These are phyloP conservation scores for Porphyrio hochstetteri DNA, from an alignment of 2,113 vertebrate genomes.

Conservation along the genomic window DNA sequence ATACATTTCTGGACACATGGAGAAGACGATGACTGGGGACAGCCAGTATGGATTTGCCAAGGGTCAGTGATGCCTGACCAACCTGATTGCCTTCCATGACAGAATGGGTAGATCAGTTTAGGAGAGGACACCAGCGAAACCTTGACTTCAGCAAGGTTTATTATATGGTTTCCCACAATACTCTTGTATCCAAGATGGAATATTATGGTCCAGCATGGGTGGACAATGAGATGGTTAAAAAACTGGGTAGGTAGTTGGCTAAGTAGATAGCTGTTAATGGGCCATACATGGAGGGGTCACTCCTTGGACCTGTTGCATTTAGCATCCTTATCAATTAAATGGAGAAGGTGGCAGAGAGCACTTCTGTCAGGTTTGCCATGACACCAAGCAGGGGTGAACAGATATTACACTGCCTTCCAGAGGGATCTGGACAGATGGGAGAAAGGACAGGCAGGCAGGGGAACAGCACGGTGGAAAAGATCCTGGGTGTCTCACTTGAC, in stretches of 20 bases:
- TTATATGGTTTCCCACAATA: background rate
- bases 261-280: background rate
- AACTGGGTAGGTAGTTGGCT: background rate
- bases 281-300: background rate
- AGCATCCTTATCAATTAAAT: background rate
- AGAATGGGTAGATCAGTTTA: background rate
- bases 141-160: background rate
- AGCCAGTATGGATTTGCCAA: background rate
- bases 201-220: accelerated
- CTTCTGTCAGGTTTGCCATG: background rate
- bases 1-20: background rate
- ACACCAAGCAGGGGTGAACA: background rate
- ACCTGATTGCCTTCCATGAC: background rate
- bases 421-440: background rate
- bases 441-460: background rate
- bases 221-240: background rate
- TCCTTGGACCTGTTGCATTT: background rate
- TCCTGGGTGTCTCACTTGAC: background rate
- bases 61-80: background rate
- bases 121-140: background rate
- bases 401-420: background rate
- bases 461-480: background rate
- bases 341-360: background rate
- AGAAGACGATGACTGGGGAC: background rate
- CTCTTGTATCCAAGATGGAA: background rate